Conservation (phyloP, 2,113 vertebrate species). For the Scomber japonicus region DNA sequence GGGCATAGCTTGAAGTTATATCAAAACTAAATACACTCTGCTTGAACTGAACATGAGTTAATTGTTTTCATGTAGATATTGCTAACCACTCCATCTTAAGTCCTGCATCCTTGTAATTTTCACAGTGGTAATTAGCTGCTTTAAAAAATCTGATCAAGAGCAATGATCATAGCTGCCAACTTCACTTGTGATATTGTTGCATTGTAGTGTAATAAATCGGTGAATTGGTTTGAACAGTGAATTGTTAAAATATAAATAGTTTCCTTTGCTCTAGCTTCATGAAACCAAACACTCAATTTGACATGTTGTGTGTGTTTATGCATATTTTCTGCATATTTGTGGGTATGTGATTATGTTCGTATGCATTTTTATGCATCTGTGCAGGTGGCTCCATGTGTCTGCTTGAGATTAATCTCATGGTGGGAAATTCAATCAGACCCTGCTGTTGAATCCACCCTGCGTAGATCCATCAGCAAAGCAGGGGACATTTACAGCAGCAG, state of each 20-base stretch:
- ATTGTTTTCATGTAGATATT: slow-evolving; percentile 11
- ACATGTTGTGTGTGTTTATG: background rate
- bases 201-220: slow-evolving; percentile 20
- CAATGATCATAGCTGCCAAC: slow-evolving; percentile 34
- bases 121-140: slow-evolving; percentile 21
- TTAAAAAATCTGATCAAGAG: background rate
- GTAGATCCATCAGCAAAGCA: slow-evolving; percentile 71
- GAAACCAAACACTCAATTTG: background rate
- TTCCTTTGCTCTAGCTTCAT: background rate
- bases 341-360: background rate
- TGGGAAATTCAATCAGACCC: slow-evolving; percentile 75
- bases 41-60: slow-evolving; percentile 35
- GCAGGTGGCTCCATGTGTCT: slow-evolving; percentile 51
- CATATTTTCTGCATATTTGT: background rate
- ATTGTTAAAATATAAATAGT: slow-evolving; percentile 26
- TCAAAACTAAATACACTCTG: slow-evolving; percentile 19
- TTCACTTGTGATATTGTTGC: slow-evolving; percentile 27
- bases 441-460: slow-evolving; percentile 68
- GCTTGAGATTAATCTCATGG: slow-evolving; percentile 69
- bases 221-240: slow-evolving; percentile 10
- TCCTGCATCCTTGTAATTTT: slow-evolving; percentile 8
- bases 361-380: slow-evolving; percentile 33
- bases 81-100: background rate
- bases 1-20: slow-evolving; percentile 14
- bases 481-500: slow-evolving; percentile 68